Conservation (phyloP, 2,113 vertebrate species). For the Gallinago paraguaiae region DNA sequence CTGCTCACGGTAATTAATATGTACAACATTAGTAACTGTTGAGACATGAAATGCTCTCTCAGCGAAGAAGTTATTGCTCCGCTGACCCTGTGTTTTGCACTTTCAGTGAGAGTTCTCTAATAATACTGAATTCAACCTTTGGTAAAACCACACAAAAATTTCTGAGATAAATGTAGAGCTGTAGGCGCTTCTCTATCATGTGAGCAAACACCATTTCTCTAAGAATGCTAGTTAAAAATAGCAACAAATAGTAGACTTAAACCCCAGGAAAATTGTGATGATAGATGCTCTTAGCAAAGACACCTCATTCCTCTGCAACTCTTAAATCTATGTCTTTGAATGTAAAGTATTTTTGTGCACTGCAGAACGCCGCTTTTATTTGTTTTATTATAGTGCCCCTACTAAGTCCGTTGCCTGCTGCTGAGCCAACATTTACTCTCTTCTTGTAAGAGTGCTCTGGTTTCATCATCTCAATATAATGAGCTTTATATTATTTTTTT, state of each 20-base stretch:
- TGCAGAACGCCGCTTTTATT: background rate
- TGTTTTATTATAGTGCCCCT: background rate
- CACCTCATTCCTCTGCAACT: background rate
- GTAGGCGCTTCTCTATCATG: background rate
- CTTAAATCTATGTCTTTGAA: background rate
- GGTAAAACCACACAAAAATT: background rate
- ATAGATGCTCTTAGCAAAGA: background rate
- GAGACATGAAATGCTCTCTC: slow-evolving; percentile 26
- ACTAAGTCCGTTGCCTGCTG: background rate
- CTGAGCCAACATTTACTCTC: slow-evolving; percentile 16
- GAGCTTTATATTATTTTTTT: slow-evolving; percentile 55
- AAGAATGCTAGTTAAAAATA: background rate
- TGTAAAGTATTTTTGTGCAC: background rate
- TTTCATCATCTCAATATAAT: slow-evolving; percentile 56
- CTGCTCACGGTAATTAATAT: slow-evolving; percentile 45
- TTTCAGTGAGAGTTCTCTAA: background rate
- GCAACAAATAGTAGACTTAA: background rate
- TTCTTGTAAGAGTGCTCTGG: slow-evolving; percentile 24
- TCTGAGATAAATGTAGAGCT: background rate
- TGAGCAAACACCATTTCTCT: background rate
- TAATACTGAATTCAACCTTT: background rate
- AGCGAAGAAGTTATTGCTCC: slow-evolving; percentile 29
- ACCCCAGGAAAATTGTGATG: background rate
- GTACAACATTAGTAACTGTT: slow-evolving; percentile 17
- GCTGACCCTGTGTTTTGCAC: slow-evolving; percentile 18